Evolutionary conservation across 1,140 invertebrate species (phyloP).

Genomic region (Halictus rubicundus): DNA sequence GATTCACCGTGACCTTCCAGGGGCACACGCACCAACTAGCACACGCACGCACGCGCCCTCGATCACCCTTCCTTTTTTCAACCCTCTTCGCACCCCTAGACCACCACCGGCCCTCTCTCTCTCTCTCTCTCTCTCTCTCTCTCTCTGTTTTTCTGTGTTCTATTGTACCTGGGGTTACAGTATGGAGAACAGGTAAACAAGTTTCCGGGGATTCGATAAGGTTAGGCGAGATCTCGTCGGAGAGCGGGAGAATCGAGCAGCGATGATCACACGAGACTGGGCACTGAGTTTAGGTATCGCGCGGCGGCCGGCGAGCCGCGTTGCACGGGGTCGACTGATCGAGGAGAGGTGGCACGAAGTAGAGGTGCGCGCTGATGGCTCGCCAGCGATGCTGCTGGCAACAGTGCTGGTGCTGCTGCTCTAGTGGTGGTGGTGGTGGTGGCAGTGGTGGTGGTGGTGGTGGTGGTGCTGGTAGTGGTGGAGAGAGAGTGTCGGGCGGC

Average conservation of each 20-base stretch:
- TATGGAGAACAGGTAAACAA: no score
- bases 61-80: neutral
- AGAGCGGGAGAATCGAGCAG: no score
- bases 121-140: no score
- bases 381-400: constrained; percentile 8
- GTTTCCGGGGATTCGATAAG: no score
- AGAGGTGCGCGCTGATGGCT: constrained; percentile 61
- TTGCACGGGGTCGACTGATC: constrained; percentile 80
- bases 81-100: no score
- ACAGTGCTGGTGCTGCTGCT: neutral
- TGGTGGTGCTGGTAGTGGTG: neutral
- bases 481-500: constrained; percentile 45
- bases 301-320: constrained; percentile 79
- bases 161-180: no score
- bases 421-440: neutral
- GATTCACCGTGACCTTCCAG: constrained; percentile 28
- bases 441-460: constrained; percentile 5
- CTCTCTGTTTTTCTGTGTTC: no score
- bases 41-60: constrained; percentile 24
- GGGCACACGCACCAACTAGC: constrained; percentile 12
- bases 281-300: constrained; percentile 53
- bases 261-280: neutral
- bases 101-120: no score
- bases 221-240: no score
- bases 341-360: constrained; percentile 66